Base-by-base conservation (phyloP, 2,888 invertebrate genomes). In the Atethmia centrago region DNA sequence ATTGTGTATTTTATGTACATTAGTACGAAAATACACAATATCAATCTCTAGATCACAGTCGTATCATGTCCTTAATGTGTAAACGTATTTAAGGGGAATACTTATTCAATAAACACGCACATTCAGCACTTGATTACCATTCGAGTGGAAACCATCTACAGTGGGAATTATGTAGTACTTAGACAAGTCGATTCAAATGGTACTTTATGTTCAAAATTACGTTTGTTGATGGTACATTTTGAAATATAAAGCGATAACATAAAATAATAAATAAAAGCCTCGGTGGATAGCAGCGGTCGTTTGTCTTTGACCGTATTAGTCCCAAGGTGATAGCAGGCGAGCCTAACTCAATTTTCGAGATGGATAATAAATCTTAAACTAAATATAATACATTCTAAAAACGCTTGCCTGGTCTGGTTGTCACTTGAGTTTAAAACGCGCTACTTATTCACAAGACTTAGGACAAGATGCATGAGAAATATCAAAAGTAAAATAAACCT, bases 1-100 rank as follows among this genome's bases (percentile, higher is more conserved):
- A 73, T 56, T 72, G 77, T 61, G 49, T 79, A 80, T 66, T n/a
- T n/a, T 65, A 56, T 77, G 59, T 74, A 75, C 61, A 68, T 66
- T 69, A 61, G 31, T 40, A 71, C n/a, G 56, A 71, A 70, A 78
- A 68, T 58, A 78, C 53, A 59, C 79, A 74, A 70, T 74, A 80
- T 77, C 53, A 69, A 73, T 66, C 66, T 63, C n/a, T 45, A 36
- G 59, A 73, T 70, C 56, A 63, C 28, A 49, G 42, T 40, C 56
- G 49, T 68, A 79, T 74, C 53, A 55, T 65, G 36, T 16, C 47
- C 25, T 55, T 68, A 74, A 74, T 79, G 68, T 78, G 63, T 71
- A 42, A 59, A 74, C 64, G 64, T 74, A 76, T 72, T 74, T 71
- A 75, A 51, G 49, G 51, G 40, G 16, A 64, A 64, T 65, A 62